Evolutionary conservation across 1,140 invertebrate species (phyloP), one percentile per base, ranked within the genome.

Genomic region (Dendrolimus punctatus): DNA sequence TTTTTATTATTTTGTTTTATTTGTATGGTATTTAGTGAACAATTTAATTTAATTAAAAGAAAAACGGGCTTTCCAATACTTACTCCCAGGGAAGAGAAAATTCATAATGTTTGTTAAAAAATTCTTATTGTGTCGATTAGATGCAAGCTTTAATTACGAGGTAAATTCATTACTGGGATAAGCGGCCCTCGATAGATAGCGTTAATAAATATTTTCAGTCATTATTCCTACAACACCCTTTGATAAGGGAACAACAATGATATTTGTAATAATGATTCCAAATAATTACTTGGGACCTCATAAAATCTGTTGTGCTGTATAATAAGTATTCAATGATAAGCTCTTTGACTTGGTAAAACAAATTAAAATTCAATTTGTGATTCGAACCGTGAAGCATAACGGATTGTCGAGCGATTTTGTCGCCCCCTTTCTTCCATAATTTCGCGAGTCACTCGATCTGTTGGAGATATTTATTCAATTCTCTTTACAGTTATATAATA

Each of bases 361-460:
- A 76, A 80, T 85, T 82, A 85, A 85, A 85, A 82, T 85, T 85
- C 79, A 85, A 85, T 85, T 80, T 82, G 79, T 73, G 72, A 70
- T 55, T 74, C 71, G 67, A 76, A 73, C 79, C 77, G 74, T 81
- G 73, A 80, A 81, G 72, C 72, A 79, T 74, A 79, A 76, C 71
- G 70, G 79, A 81, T 80, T 80, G 76, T 80, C 65, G 60, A 69
- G 69, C 73, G 77, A 77, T 80, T 82, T 71, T 68, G 69, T 81
- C 76, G 74, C 73, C 73, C 72, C 73, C 65, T 76, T 77, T 79
- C 69, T 79, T 74, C 69, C 71, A 76, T 76, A 79, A 80, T 76
- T 80, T 73, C 64, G 61, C 71, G 69, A 74, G 57, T 81, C 66
- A 64, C 65, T 63, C 73, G 64, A 67, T 80, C 67, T 68, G 58